Conservation (phyloP, 1,140 invertebrate genomes). For the Bombus picipes region DNA sequence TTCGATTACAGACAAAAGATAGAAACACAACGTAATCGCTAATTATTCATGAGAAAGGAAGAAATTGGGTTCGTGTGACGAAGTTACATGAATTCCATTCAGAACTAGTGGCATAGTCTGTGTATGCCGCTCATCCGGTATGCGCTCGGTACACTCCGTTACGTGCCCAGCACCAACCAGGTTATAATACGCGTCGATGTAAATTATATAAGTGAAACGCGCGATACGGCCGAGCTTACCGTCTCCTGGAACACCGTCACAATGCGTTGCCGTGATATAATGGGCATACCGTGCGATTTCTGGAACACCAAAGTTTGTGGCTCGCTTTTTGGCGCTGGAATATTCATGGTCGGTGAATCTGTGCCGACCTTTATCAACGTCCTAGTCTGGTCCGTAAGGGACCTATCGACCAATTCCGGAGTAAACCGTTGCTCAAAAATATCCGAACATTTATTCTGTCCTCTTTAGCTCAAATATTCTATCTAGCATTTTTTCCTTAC, state of each 20-base stretch:
- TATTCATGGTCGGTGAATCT: constrained; percentile 31
- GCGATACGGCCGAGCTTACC: constrained; percentile 17
- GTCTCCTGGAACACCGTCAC: constrained; percentile 21
- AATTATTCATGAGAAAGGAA: constrained; percentile 34
- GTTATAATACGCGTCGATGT: constrained; percentile 52
- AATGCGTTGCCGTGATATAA: constrained; percentile 47
- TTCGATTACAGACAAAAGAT: not conserved
- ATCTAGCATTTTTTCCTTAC: not conserved
- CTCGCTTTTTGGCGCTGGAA: constrained; percentile 19
- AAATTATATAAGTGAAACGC: constrained; percentile 56
- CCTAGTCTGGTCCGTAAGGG: not conserved
- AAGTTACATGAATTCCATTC: constrained; percentile 51
- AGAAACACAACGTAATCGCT: not conserved
- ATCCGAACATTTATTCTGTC: not conserved
- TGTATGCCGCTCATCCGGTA: constrained; percentile 41
- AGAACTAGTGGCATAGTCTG: constrained; percentile 1
- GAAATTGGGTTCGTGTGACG: constrained; percentile 16
- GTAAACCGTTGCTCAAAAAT: not conserved
- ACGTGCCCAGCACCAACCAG: constrained; percentile 31
- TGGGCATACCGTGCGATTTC: constrained; percentile 38
- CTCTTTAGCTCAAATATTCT: not conserved
- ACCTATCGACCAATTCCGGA: not conserved
- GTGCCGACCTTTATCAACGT: not conserved
- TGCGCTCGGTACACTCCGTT: constrained; percentile 46
- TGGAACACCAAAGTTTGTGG: constrained; percentile 38